Conservation (phyloP, 2,797 vertebrate species). For the Eutrigla gurnardus region DNA sequence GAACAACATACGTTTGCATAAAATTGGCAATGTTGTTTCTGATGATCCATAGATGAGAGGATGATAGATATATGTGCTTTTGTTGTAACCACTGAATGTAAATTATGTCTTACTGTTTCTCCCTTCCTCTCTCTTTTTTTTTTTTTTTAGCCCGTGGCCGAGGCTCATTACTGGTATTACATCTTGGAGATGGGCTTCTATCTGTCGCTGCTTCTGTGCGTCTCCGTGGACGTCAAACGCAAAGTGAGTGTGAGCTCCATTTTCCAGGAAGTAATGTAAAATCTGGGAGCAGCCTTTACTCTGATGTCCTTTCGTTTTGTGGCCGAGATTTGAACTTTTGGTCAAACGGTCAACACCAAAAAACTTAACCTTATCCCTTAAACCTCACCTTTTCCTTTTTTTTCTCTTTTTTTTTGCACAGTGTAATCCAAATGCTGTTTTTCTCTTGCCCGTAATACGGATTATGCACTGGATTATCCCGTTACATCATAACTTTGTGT, state of each 20-base stretch:
- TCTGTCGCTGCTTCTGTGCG: slow-evolving; percentile 88
- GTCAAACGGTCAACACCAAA: slow-evolving; percentile 13
- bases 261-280: background rate
- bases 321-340: background rate
- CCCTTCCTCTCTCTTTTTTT: slow-evolving; percentile 12
- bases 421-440: slow-evolving; percentile 44
- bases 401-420: background rate
- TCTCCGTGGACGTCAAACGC: slow-evolving; percentile 92
- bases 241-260: slow-evolving; percentile 85
- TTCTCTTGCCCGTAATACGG: slow-evolving; percentile 18
- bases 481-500: slow-evolving; percentile 34
- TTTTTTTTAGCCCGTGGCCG: slow-evolving; percentile 82
- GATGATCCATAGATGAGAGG: background rate
- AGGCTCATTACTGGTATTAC: slow-evolving; percentile 91
- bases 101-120: background rate
- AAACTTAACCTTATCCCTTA: slow-evolving; percentile 10
- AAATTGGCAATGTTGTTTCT: slow-evolving; percentile 1
- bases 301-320: slow-evolving; percentile 4
- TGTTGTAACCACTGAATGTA: background rate
- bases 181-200: slow-evolving; percentile 93
- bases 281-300: background rate
- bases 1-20: background rate
- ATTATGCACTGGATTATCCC: slow-evolving; percentile 48
- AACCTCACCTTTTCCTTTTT: background rate
- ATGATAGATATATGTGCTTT: slow-evolving; percentile 15